Evolutionary conservation across 2,113 vertebrate species (phyloP).

Genomic region (Dromas ardeola): DNA sequence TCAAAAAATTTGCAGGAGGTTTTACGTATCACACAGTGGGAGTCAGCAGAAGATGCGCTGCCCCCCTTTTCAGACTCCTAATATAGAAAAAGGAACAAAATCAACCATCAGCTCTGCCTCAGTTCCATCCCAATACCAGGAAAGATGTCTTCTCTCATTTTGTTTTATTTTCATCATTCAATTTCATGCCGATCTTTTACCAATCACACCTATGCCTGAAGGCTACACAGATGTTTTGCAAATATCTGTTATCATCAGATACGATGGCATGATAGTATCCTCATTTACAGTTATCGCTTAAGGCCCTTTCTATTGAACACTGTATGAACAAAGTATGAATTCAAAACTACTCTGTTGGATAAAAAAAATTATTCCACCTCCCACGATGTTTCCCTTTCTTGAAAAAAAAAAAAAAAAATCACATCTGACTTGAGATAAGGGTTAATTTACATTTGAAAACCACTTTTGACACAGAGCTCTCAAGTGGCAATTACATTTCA

Average conservation of each 20-base stretch:
- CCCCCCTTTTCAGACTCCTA: neutral
- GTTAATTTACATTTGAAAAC: neutral
- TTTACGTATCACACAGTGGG: neutral
- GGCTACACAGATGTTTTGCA: neutral
- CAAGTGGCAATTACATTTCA: neutral
- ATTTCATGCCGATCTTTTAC: neutral
- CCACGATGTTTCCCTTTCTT: neutral
- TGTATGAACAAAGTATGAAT: neutral
- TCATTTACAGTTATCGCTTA: neutral
- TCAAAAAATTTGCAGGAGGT: neutral
- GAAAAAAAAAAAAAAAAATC: neutral
- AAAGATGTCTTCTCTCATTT: neutral
- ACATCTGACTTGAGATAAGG: neutral
- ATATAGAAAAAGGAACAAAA: neutral
- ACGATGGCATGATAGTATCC: neutral
- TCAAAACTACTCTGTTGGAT: neutral
- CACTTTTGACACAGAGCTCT: neutral
- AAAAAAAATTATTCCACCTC: neutral
- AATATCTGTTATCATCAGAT: neutral
- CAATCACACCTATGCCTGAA: neutral
- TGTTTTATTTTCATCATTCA: neutral
- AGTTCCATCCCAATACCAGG: neutral
- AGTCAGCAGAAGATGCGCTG: neutral
- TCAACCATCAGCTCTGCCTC: neutral
- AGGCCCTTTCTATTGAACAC: neutral